A percentile compares a stretch with the other conserved stretches of the same genome.
Conservation (phyloP, 2,888 invertebrate genomes). For the Mellilla xanthometata region DNA sequence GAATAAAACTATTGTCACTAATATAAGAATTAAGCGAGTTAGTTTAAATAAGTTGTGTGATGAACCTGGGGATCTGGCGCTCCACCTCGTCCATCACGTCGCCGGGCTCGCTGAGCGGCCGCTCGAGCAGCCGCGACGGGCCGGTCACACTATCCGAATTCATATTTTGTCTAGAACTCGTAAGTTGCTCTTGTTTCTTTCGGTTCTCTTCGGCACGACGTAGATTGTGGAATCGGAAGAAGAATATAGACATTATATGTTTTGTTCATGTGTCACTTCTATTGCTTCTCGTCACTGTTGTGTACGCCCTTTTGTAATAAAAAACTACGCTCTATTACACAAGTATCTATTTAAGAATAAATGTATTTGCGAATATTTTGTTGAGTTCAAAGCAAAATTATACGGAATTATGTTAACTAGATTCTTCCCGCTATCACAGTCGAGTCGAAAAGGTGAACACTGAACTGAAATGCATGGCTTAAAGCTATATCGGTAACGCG, state of each 20-base stretch:
- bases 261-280: slow-evolving; percentile 29
- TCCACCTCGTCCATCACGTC: slow-evolving; percentile 96
- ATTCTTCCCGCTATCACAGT: background rate
- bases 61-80: slow-evolving; percentile 95
- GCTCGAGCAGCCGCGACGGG: slow-evolving; percentile 92
- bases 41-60: slow-evolving; percentile 13
- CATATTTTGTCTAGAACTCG: slow-evolving; percentile 54
- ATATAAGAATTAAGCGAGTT: background rate
- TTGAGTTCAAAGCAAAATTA: background rate
- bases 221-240: slow-evolving; percentile 96
- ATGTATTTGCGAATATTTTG: background rate
- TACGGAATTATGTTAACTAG: background rate
- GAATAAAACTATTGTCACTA: slow-evolving; percentile 1
- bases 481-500: slow-evolving; percentile 10
- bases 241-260: slow-evolving; percentile 95
- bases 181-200: slow-evolving; percentile 48
- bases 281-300: too few relatives aligned
- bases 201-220: slow-evolving; percentile 90
- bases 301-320: too few relatives aligned
- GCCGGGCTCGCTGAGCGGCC: slow-evolving; percentile 91
- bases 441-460: background rate
- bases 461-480: slow-evolving; percentile 1
- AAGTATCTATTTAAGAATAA: too few relatives aligned
- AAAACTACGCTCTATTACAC: too few relatives aligned
- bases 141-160: slow-evolving; percentile 85